Evolutionary conservation across 2,888 invertebrate species (phyloP), one percentile per base, ranked within the genome.

Genomic region (Drosophila mercatorum): DNA sequence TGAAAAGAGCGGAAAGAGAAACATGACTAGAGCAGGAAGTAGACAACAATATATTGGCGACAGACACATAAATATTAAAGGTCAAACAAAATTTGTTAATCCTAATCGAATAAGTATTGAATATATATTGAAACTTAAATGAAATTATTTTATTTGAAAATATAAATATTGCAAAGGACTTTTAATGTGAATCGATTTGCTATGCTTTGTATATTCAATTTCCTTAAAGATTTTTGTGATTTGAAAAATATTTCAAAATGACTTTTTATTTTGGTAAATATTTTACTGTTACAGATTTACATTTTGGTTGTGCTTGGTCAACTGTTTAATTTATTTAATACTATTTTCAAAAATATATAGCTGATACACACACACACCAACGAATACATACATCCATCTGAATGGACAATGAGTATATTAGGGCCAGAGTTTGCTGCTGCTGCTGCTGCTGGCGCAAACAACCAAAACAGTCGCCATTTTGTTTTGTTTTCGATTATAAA

Each of bases 401-500:
- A 38, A n/a, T 49, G 8, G 2, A 3, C 12, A 12, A 14, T 12
- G 52, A 38, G 38, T 44, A 11, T 46, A 49, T 58, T 47, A 49
- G 31, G 26, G 47, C 12, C n/a, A 31, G 26, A 41, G 31, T 34
- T 1, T 40, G 40, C 26, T 47, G 10, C 26, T 28, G 46, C 0
- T 58, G 17, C 14, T 47, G 47, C 4, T 44, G 28, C 12, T 46
- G 46, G 2, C 5, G 26, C 46, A 46, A 12, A 38, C 44, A 59
- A 31, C 38, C 44, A 43, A 71, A 38, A 41, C 26, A 44, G 47
- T 55, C 44, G 56, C 49, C 55, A 68, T 64, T 68, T 63, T 68
- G 52, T 49, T 64, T 69, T 62, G 71, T 66, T 62, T 41, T 61
- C 41, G 43, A 56, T 62, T 59, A 36, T 31, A 47, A 60, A 75